These are phyloP conservation scores for Drosophila mimica DNA, from an alignment of 2,888 invertebrate species.

Conservation along the genomic window DNA sequence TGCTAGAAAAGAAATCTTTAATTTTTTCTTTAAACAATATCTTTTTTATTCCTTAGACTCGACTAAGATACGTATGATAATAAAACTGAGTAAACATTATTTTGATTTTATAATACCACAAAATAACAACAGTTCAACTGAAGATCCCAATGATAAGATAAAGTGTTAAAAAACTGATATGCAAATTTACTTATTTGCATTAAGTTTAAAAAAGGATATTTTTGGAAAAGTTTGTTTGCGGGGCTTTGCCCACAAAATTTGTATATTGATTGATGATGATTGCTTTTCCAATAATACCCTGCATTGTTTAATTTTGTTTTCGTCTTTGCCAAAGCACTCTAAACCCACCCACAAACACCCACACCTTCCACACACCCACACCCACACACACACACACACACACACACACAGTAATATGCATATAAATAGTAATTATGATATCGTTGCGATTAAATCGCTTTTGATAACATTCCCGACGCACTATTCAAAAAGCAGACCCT, in stretches of 20 bases:
- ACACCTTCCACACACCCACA: neutral
- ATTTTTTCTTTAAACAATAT: neutral
- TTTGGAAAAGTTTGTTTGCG: neutral
- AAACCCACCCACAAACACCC: neutral
- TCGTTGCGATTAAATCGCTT: slow-evolving; percentile 51
- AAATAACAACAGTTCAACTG: neutral
- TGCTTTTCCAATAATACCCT: slow-evolving; percentile 37
- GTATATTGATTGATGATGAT: slow-evolving; percentile 62
- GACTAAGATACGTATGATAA: neutral
- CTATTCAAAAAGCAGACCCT: neutral
- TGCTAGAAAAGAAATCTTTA: neutral
- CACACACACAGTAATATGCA: slow-evolving; percentile 7
- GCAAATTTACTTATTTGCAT: neutral
- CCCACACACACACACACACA: neutral
- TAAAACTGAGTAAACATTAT: neutral
- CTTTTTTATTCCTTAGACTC: neutral
- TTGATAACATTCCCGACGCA: slow-evolving; percentile 37
- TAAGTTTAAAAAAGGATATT: neutral
- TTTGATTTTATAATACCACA: neutral
- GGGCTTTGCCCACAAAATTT: neutral
- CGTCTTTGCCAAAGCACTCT: slow-evolving; percentile 9
- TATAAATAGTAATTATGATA: slow-evolving; percentile 54
- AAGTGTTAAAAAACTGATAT: neutral
- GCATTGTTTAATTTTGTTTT: slow-evolving; percentile 3
- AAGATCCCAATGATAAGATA: neutral